Evolutionary conservation across 2,888 invertebrate species (phyloP), one percentile per base, ranked within the genome.

Genomic region (Tiliacea aurago): DNA sequence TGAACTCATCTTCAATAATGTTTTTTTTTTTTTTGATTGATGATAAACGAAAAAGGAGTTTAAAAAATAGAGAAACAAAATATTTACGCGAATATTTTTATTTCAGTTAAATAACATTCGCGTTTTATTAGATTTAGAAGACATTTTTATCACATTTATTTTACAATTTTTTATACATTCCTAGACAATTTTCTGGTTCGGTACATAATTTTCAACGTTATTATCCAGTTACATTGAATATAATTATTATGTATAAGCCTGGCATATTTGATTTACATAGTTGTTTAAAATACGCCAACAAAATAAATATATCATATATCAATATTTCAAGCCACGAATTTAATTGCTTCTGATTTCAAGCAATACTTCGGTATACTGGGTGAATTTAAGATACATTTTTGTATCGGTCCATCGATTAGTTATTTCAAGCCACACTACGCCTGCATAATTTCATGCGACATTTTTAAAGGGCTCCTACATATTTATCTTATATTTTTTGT

Each of bases 61-160:
- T 2, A 45, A 76, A 81, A 41, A 23, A 49, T 4, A 73, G 67
- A 73, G 59, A 85, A 85, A 80, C 74, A 76, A 75, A 70, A n/a
- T 63, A 41, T 66, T 7, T 33, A 71, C 85, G 85, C 85, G 85
- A 80, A 77, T 66, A 62, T 63, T 70, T 85, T 85, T 85, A 78
- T 78, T 84, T 78, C 64, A 65, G 45, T 77, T 71, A 73, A 73
- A 77, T 75, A 77, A 71, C 74, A 78, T 76, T 83, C 85, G 85
- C 84, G 85, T 43, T 59, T 47, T 68, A 55, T 62, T 59, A 45
- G n/a, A 53, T 53, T 70, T 67, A 61, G 56, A 79, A 77, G 78
- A 81, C 75, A 84, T 74, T 68, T 56, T 68, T 81, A 85, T 85
- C 84, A 85, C 85, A 85, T 80, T 79, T 80, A 76, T 67, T 69